Evolutionary conservation across 2,888 invertebrate genomes (phyloP), one percentile per base, ranked within the genome.

Genomic region (Caprella mutica): DNA sequence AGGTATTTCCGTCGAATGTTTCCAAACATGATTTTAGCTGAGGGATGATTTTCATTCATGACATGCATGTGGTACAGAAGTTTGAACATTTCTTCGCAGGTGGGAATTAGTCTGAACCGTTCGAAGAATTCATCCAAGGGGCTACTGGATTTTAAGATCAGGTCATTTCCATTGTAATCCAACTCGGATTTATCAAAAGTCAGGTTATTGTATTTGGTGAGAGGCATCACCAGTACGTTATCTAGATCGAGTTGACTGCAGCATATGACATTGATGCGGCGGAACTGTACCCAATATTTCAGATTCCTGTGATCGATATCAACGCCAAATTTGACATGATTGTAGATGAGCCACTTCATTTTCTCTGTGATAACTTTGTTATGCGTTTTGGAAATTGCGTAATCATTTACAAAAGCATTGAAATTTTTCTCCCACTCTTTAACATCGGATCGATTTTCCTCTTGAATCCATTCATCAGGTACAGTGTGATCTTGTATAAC

Each of bases 271-370:
- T 48, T 48, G 19, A 48, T 30, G 17, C 48, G 29, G 5, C 48
- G 48, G 48, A 48, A 48, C n/a, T 30, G 29, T 30, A 48, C 48
- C 48, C 48, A 48, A 23, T 48, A 48, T 29, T 48, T 48, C 48
- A 48, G 21, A 12, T 27, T 30, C 48, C 30, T 48, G 30, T 48
- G 29, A 21, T 48, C 48, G 21, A 48, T 48, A 14, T 48, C 48
- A 27, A 48, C n/a, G n/a, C n/a, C n/a, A n/a, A n/a, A n/a, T n/a
- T n/a, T n/a, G n/a, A 30, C 30, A n/a, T 48, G 48, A 30, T 48
- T 48, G 30, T 30, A 48, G 21, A 48, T 48, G 19, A 48, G 48
- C 19, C 48, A 48, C 30, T 48, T 48, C 30, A 30, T 48, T 24
- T 30, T 48, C 30, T 48, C 48, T 9, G 48, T 48, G 27, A 48